Evolutionary conservation across 35 echinoderm and acorn worm species (phyloP).

Genomic region (Eucidaris tribuloides): DNA sequence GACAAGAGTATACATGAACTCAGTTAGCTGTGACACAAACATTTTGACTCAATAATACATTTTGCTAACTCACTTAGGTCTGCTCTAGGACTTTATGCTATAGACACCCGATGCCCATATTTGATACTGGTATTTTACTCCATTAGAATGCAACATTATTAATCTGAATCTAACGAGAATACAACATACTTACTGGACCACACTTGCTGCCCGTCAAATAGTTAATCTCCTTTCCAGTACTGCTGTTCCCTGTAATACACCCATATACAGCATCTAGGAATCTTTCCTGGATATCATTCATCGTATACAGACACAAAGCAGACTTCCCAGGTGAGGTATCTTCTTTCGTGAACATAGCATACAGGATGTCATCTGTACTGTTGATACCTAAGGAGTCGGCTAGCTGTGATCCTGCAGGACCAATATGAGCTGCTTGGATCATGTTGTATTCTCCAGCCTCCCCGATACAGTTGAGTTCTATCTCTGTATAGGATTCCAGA

Average conservation of each 20-base stretch:
- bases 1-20: too few relatives aligned
- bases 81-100: too few relatives aligned
- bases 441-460: not conserved
- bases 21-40: too few relatives aligned
- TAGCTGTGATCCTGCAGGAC: conserved; percentile 28
- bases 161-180: too few relatives aligned
- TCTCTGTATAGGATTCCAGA: conserved; percentile 36
- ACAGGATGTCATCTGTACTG: not conserved
- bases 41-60: too few relatives aligned
- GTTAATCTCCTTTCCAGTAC: not conserved
- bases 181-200: not conserved
- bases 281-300: conserved; percentile 19
- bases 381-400: conserved; percentile 10
- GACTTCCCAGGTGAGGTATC: too few relatives aligned
- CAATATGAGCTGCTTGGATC: conserved; percentile 35
- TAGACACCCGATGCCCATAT: too few relatives aligned
- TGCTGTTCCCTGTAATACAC: not conserved
- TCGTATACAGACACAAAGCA: conserved; percentile 38
- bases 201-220: not conserved
- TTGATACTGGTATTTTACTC: too few relatives aligned
- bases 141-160: too few relatives aligned
- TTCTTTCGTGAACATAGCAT: conserved; percentile 6
- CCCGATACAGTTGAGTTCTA: conserved; percentile 36
- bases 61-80: too few relatives aligned
- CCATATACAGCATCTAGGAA: conserved; percentile 4